Percentiles rank a stretch among this genome's conserved stretches.
Evolutionary conservation across 1,140 invertebrate genomes (phyloP).

Genomic region (Lithobius niger): DNA sequence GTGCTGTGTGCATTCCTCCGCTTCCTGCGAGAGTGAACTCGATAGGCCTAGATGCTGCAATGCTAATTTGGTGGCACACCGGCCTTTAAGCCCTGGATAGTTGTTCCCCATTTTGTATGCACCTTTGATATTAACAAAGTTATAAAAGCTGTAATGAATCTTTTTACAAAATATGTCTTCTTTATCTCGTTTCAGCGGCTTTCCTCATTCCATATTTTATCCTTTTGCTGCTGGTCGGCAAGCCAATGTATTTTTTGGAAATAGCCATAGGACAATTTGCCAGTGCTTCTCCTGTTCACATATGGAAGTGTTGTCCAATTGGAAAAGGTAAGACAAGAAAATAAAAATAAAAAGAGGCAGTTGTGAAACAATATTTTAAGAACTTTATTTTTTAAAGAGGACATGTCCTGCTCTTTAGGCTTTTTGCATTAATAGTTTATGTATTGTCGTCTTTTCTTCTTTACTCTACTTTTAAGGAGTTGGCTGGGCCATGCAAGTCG

Average conservation of each 20-base stretch:
- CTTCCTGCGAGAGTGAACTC: no score
- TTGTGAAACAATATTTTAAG: no score
- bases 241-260: slow-evolving; percentile 33
- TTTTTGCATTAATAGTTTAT: slow-evolving; percentile 5
- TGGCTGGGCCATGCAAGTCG: slow-evolving; percentile 61
- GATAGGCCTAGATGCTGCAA: no score
- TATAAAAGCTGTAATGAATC: no score
- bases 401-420: slow-evolving; percentile 4
- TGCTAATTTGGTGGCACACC: no score
- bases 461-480: slow-evolving; percentile 54
- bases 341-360: no score
- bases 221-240: slow-evolving; percentile 29
- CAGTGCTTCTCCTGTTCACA: slow-evolving; percentile 26
- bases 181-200: slow-evolving; percentile 21
- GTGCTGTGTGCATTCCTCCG: no score
- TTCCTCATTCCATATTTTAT: slow-evolving; percentile 32
- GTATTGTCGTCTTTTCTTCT: no score
- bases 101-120: neutral
- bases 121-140: neutral
- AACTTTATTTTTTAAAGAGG: slow-evolving; percentile 2
- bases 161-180: neutral
- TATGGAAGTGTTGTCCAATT: slow-evolving; percentile 35
- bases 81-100: neutral
- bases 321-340: slow-evolving; percentile 34
- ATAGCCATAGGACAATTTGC: slow-evolving; percentile 31